Conservation (phyloP, 2,797 vertebrate genomes). For the Cyprinella venusta region DNA sequence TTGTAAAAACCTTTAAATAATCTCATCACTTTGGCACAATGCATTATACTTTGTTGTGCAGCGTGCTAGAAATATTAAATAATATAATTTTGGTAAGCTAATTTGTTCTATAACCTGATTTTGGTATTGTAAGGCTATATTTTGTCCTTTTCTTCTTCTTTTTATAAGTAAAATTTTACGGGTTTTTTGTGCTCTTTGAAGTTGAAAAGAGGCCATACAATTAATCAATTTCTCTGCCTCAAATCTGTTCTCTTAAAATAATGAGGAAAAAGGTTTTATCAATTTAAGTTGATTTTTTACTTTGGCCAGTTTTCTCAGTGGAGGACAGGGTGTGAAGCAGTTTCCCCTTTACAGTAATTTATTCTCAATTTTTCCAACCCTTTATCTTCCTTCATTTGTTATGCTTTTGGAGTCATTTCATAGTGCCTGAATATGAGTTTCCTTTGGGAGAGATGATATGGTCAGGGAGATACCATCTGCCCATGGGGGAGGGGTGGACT, state of each 20-base stretch:
- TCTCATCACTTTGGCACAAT: background rate
- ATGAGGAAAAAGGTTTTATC: slow-evolving; percentile 58
- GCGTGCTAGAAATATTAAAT: background rate
- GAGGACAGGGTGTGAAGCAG: slow-evolving; percentile 77
- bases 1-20: slow-evolving; percentile 14
- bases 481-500: slow-evolving; percentile 73
- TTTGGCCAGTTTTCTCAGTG: slow-evolving; percentile 68
- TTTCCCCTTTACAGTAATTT: slow-evolving; percentile 80
- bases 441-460: slow-evolving; percentile 80
- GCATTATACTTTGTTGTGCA: background rate
- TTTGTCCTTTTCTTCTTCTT: slow-evolving; percentile 14
- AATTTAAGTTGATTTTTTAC: slow-evolving; percentile 56
- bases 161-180: background rate
- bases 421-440: slow-evolving; percentile 78
- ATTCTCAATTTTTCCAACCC: slow-evolving; percentile 83
- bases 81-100: background rate
- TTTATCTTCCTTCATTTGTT: slow-evolving; percentile 83
- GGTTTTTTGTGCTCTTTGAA: slow-evolving; percentile 43
- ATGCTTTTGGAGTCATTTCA: slow-evolving; percentile 82
- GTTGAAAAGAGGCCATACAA: slow-evolving; percentile 40
- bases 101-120: slow-evolving; percentile 20
- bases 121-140: background rate
- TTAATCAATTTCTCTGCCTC: slow-evolving; percentile 53
- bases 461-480: slow-evolving; percentile 80
- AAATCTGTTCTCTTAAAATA: slow-evolving; percentile 55